These are phyloP conservation scores for Habrosyne pyritoides DNA, from an alignment of 2,888 invertebrate genomes.

Conservation along the genomic window DNA sequence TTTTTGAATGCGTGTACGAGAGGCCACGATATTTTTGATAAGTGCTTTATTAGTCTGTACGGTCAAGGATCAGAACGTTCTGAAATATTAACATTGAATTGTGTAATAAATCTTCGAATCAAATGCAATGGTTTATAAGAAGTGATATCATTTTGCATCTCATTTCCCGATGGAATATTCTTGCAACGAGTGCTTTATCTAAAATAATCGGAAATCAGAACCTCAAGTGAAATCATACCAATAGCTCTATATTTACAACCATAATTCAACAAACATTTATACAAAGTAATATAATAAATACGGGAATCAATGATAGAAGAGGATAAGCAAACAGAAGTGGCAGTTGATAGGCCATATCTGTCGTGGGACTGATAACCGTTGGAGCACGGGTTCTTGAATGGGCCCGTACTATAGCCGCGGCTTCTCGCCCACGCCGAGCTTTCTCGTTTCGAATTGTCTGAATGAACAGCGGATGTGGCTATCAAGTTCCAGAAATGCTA, in stretches of 20 bases:
- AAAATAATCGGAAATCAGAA: too few relatives aligned
- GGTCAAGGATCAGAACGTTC: background rate
- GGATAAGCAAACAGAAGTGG: background rate
- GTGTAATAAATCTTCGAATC: background rate
- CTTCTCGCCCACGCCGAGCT: background rate
- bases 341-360: background rate
- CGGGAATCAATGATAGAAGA: background rate
- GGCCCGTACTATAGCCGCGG: background rate
- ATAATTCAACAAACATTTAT: background rate
- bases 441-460: background rate
- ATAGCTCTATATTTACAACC: background rate
- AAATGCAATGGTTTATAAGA: background rate
- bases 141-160: too few relatives aligned
- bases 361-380: background rate
- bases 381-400: background rate
- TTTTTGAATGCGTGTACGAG: slow-evolving; percentile 7
- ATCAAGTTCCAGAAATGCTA: background rate
- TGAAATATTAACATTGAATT: background rate
- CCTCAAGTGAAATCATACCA: background rate
- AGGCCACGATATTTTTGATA: background rate
- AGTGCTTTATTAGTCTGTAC: background rate
- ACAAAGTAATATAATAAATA: background rate
- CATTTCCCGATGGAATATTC: too few relatives aligned
- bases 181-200: too few relatives aligned
- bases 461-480: background rate